Evolutionary conservation across 1,140 invertebrate genomes (phyloP).

Genomic region (Watersipora subatra): DNA sequence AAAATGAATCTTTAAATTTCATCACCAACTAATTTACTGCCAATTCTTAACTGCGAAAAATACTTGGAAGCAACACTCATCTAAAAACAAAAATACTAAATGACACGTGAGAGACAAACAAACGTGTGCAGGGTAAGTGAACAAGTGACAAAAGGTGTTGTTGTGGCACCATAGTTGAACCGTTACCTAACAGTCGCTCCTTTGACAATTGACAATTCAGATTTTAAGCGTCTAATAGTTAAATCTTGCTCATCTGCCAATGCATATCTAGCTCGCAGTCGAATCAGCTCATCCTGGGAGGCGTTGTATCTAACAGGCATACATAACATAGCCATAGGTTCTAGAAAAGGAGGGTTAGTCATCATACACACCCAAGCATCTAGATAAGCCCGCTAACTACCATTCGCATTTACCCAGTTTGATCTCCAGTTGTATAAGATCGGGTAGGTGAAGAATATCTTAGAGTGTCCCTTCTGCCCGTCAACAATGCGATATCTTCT

Average conservation of each 20-base stretch:
- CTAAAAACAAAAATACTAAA: too few relatives aligned
- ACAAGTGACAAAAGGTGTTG: too few relatives aligned
- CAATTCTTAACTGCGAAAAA: too few relatives aligned
- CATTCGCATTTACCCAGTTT: background rate
- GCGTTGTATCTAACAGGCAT: background rate
- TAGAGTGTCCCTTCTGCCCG: constrained; percentile 10
- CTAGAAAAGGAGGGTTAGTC: background rate
- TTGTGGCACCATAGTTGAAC: too few relatives aligned
- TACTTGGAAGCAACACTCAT: too few relatives aligned
- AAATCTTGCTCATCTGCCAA: background rate
- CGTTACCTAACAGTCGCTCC: background rate
- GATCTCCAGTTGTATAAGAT: background rate
- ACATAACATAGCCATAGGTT: background rate
- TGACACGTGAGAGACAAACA: too few relatives aligned
- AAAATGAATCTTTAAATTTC: too few relatives aligned
- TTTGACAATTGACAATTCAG: background rate
- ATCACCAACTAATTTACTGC: too few relatives aligned
- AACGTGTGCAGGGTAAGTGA: too few relatives aligned
- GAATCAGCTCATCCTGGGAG: background rate
- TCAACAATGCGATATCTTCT: constrained; percentile 28
- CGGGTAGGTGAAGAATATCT: background rate
- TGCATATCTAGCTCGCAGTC: background rate
- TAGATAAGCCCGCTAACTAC: background rate
- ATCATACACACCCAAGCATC: background rate
- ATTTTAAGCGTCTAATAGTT: background rate